These are phyloP conservation scores for Limanda limanda DNA, from an alignment of 2,113 vertebrate species.

Conservation along the genomic window DNA sequence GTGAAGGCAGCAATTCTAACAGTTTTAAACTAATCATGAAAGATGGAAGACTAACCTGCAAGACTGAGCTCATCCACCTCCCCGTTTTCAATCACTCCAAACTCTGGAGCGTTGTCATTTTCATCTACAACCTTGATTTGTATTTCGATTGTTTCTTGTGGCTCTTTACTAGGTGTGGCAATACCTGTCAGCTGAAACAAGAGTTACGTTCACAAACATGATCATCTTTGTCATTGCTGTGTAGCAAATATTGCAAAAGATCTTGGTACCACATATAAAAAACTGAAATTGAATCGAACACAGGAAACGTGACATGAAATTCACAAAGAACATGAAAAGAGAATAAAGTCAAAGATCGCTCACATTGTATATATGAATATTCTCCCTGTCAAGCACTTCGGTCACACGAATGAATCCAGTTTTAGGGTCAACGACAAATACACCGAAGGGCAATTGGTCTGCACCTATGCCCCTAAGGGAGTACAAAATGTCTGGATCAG, in stretches of 20 bases:
- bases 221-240: not conserved
- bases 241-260: not conserved
- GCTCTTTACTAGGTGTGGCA: conserved; percentile 25
- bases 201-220: not conserved
- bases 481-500: conserved; percentile 75
- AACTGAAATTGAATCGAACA: not conserved
- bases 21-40: not conserved
- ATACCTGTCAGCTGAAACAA: conserved; percentile 71
- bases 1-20: too few species aligned
- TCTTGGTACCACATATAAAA: not conserved
- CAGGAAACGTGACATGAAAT: not conserved
- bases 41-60: conserved; percentile 33
- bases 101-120: conserved; percentile 78
- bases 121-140: conserved; percentile 74
- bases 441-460: conserved; percentile 79
- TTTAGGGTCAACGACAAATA: conserved; percentile 86
- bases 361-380: conserved; percentile 69
- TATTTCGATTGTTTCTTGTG: conserved; percentile 49
- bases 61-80: conserved; percentile 63
- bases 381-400: conserved; percentile 87
- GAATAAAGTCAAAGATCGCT: conserved; percentile 40
- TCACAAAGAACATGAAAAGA: not conserved
- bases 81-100: not conserved
- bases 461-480: conserved; percentile 86
- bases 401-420: conserved; percentile 89